Evolutionary conservation across 2,797 vertebrate genomes (phyloP), one percentile per base, ranked within the genome.

Genomic region (Microcaecilia unicolor): DNA sequence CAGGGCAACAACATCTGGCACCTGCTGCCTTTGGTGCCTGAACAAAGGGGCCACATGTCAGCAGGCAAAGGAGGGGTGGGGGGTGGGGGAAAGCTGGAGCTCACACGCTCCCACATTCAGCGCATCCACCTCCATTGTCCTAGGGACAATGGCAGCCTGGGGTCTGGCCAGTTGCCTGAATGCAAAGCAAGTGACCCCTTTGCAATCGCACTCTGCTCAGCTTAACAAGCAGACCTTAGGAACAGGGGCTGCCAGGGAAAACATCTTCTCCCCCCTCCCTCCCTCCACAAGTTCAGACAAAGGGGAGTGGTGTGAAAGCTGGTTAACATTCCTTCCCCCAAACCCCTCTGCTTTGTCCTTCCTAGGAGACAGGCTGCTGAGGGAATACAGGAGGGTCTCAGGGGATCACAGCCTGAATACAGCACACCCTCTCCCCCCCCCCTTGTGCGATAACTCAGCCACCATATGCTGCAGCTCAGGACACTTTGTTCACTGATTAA

Each of bases 11-110:
- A 72, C 80, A 81, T 73, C 80, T 80, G 80, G 72, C 56, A 11
- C 20, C 3, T 6, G 24, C 32, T 41, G 14, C 15, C 2, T 6
- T 4, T 24, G 18, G 7, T n/a, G 10, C 6, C 12, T 57, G 51
- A 61, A 78, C 81, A 83, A 84, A 77, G 67, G 77, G 58, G 74
- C 71, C 78, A 83, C 81, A 79, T 81, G 80, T 77, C 46, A 53
- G 67, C 64, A n/a, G n/a, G n/a, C n/a, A n/a, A n/a, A n/a, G n/a
- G n/a, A n/a, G n/a, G n/a, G n/a, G 27, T 18, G 18, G 43, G 30
- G 31, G 28, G 8, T 23, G 33, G 24, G 23, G 13, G 25, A 7
- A n/a, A n/a, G n/a, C n/a, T n/a, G n/a, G 8, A 4, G 35, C 31
- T 19, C 11, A 35, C 24, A 2, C 6, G 7, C 12, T 14, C 19